Evolutionary conservation across 2,113 vertebrate species (phyloP), one percentile per base, ranked within the genome.

Genomic region (Microtus ochrogaster): DNA sequence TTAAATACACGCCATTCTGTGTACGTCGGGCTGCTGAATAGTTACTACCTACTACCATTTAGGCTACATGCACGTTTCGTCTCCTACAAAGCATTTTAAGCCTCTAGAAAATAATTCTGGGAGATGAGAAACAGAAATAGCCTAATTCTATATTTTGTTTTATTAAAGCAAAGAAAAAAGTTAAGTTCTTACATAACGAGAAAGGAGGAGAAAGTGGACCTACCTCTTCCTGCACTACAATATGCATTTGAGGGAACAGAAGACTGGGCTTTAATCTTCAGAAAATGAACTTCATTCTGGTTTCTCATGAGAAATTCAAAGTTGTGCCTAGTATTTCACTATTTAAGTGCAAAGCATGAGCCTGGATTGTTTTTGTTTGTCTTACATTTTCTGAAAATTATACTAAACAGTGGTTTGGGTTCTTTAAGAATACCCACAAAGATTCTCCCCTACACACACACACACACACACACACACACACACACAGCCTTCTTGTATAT

Each of bases 81-180:
- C 82, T 94, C 92, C 87, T 24, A n/a, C 79, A 94, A 81, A 90
- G 41, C 55, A 93, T 90, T 89, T 90, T n/a, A 90, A 93, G 63
- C 0, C 0, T 44, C 91, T 94, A 36, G 65, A 97, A 97, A 92
- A 74, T 82, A 86, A 94, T 84, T 58, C 41, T 78, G 95, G 93
- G 6, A 0, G 7, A 41, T 41, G n/a, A 74, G 41, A 74, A 87
- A 52, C 10, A 87, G 49, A 89, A 91, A 49, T 72, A 63, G n/a
- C 22, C 83, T 47, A 36, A n/a, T 90, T 89, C 66, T 74, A 47
- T 49, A 55, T n/a, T 52, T 49, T 49, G 30, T 52, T 22, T 61
- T 74, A 78, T 77, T 22, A 96, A 96, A 81, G 44, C 41, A 87
- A 87, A 94, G 28, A 36, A 28, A 61, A 92, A 36, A 82, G 9